Evolutionary conservation across 2,797 vertebrate genomes (phyloP).

Genomic region (Stomatorhinus walkeri): DNA sequence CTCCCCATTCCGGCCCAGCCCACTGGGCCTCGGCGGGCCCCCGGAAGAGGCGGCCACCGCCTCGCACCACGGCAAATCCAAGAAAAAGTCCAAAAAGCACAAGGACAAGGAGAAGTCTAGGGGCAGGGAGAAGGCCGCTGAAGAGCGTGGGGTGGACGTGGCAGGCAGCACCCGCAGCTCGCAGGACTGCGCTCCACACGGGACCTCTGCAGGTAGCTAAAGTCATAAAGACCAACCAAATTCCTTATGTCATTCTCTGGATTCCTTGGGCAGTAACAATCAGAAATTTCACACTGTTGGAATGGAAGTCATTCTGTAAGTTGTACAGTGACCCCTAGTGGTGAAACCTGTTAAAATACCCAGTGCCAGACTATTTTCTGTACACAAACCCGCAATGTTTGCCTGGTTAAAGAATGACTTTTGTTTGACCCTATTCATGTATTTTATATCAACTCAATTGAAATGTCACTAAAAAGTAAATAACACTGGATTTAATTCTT

Average conservation of each 20-base stretch:
- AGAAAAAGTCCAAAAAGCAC: conserved; percentile 93
- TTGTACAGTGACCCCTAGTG: conserved; percentile 20
- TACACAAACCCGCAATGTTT: background rate
- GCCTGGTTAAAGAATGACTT: background rate
- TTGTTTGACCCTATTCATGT: background rate
- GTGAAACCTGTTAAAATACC: background rate
- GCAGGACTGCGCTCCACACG: conserved; percentile 58
- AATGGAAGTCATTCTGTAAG: background rate
- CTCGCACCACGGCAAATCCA: conserved; percentile 65
- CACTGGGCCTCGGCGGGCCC: conserved; percentile 27
- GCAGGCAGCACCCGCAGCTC: conserved; percentile 52
- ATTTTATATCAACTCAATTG: background rate
- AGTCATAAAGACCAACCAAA: background rate
- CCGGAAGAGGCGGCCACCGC: conserved; percentile 41
- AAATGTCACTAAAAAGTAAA: background rate
- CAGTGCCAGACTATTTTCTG: background rate
- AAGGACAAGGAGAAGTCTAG: conserved; percentile 80
- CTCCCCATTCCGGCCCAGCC: conserved; percentile 31
- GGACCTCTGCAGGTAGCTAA: conserved; percentile 65
- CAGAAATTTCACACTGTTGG: background rate
- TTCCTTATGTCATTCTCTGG: background rate
- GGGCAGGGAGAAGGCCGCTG: conserved; percentile 58
- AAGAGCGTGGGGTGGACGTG: conserved; percentile 46
- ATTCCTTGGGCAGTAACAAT: background rate
- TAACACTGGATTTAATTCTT: background rate